phyloP scores from a whole-genome alignment of 2,113 vertebrate genomes.

The Tursiops truncatus region DNA sequence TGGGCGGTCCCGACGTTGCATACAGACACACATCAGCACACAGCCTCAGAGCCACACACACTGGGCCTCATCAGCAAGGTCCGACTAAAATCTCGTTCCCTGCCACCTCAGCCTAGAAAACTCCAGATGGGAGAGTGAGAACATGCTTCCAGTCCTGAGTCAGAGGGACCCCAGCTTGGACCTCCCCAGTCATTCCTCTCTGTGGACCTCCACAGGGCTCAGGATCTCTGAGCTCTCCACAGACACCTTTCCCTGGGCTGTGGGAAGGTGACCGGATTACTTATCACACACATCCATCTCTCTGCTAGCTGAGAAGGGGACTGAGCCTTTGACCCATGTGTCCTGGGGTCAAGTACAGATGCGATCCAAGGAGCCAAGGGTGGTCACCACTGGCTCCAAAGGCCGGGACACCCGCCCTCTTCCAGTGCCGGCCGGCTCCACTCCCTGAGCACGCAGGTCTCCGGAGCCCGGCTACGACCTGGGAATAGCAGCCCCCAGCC shows the following conservation, averaged over 20 bases:
- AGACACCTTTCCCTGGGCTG: neutral
- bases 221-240: neutral
- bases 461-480: neutral
- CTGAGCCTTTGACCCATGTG: neutral
- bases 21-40: neutral
- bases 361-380: neutral
- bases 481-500: neutral
- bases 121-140: neutral
- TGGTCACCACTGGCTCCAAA: neutral
- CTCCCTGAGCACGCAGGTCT: neutral
- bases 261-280: neutral
- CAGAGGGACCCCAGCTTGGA: too few species aligned
- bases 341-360: neutral
- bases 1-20: neutral
- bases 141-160: neutral
- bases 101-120: neutral
- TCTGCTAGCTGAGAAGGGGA: neutral
- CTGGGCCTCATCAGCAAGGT: neutral
- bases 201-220: neutral
- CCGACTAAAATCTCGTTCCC: neutral
- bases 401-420: neutral
- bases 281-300: neutral
- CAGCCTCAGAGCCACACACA: neutral
- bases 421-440: neutral
- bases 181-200: neutral